Evolutionary conservation across 2,113 vertebrate genomes (phyloP).

Genomic region (Aix galericulata): DNA sequence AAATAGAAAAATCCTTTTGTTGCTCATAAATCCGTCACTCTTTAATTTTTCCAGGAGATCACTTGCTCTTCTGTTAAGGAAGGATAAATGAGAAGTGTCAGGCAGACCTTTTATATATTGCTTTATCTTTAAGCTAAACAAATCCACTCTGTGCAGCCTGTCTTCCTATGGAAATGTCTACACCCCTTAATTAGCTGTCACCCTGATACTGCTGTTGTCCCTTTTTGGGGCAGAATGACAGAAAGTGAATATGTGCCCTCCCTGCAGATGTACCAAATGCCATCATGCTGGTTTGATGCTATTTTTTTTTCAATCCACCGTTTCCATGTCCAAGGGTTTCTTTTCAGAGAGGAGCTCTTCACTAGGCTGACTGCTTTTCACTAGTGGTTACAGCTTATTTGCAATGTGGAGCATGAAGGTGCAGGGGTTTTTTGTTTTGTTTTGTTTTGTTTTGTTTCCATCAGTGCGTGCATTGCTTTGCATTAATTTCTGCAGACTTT

Average conservation of each 20-base stretch:
- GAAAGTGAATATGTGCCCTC: background rate
- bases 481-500: background rate
- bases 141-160: background rate
- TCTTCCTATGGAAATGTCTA: conserved; percentile 10
- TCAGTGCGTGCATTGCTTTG: background rate
- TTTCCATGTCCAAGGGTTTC: background rate
- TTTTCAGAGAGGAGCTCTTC: background rate
- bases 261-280: background rate
- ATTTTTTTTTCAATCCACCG: background rate
- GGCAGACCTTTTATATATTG: conserved; percentile 4
- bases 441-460: background rate
- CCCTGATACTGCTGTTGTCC: background rate
- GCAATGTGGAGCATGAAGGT: background rate
- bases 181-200: background rate
- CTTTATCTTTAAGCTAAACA: conserved; percentile 28
- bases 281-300: background rate
- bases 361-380: background rate
- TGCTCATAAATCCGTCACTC: background rate
- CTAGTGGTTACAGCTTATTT: background rate
- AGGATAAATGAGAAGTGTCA: conserved; percentile 24
- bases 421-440: background rate
- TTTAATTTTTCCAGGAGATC: background rate
- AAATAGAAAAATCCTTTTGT: background rate
- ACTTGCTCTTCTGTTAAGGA: background rate
- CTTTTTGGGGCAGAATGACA: background rate